Percentiles rank a stretch among this genome's conserved stretches.
Evolutionary conservation across 1,140 invertebrate species (phyloP).

Genomic region (Drosophila jambulina): DNA sequence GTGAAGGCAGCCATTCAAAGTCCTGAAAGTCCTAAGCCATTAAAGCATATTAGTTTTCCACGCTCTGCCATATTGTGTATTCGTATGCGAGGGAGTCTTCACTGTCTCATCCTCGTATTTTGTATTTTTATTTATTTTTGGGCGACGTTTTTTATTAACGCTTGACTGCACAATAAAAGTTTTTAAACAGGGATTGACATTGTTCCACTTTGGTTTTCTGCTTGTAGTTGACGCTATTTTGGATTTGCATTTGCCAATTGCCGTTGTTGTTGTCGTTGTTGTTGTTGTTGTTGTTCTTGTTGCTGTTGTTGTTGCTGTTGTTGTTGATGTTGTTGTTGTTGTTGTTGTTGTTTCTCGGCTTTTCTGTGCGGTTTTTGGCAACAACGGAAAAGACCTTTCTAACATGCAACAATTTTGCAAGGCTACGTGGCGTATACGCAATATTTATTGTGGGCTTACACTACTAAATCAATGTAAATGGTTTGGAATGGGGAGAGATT

Average conservation of each 20-base stretch:
- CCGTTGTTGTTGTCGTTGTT: conserved; percentile 10
- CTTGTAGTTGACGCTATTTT: conserved; percentile 64
- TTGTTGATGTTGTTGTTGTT: conserved; percentile 21
- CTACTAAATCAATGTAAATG: conserved; percentile 36
- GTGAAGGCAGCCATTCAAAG: conserved; percentile 74
- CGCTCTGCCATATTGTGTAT: conserved; percentile 44
- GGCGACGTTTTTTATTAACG: conserved; percentile 67
- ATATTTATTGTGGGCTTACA: conserved; percentile 26
- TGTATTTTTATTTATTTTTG: conserved; percentile 67
- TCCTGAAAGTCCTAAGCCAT: conserved; percentile 80
- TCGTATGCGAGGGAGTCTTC: background rate
- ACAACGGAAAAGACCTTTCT: conserved; percentile 24
- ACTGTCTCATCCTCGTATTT: conserved; percentile 16
- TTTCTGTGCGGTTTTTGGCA: conserved; percentile 23
- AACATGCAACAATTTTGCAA: conserved; percentile 67
- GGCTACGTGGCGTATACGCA: conserved; percentile 42
- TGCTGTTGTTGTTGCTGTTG: too few relatives aligned
- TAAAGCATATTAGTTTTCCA: conserved; percentile 80
- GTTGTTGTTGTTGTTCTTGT: too few relatives aligned
- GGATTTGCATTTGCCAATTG: conserved; percentile 53
- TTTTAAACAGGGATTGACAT: conserved; percentile 69
- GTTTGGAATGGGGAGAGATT: conserved; percentile 1
- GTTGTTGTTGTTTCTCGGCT: conserved; percentile 22
- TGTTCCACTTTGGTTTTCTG: conserved; percentile 25
- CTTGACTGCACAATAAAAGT: conserved; percentile 75